Conservation (phyloP, 2,113 vertebrate species). For the Hypomesus transpacificus region DNA sequence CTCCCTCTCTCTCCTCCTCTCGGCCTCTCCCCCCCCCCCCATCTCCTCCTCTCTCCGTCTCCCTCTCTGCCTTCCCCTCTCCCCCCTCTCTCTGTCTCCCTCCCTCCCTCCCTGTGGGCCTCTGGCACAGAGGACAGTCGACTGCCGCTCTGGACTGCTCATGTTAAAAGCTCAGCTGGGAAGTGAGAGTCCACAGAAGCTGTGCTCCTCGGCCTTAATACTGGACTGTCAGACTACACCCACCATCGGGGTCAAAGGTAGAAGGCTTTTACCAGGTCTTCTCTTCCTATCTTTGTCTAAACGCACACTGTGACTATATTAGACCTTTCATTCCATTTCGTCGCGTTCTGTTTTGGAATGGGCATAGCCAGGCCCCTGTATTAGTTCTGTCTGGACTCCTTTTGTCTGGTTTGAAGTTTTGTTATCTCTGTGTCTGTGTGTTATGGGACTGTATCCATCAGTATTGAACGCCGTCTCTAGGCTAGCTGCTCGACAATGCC, state of each 20-base stretch:
- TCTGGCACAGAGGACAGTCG: constrained; percentile 35
- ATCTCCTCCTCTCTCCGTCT: constrained; percentile 14
- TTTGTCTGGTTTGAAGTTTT: no score
- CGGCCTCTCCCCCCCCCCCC: neutral
- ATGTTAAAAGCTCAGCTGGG: constrained; percentile 70
- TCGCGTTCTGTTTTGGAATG: no score
- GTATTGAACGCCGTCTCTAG: no score
- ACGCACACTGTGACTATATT: neutral
- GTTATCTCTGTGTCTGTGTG: no score
- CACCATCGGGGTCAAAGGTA: constrained; percentile 46
- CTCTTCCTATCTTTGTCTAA: neutral
- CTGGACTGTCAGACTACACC: constrained; percentile 45
- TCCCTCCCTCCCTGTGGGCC: constrained; percentile 1
- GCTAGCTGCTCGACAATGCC: neutral
- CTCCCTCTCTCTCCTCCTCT: constrained; percentile 3
- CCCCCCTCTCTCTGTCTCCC: constrained; percentile 5
- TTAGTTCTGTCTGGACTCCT: no score
- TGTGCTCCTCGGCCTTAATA: constrained; percentile 52
- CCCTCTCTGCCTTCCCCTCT: neutral
- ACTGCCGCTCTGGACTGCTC: constrained; percentile 54
- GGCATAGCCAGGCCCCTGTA: no score
- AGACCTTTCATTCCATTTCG: neutral
- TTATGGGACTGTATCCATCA: no score
- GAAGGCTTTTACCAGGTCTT: neutral
- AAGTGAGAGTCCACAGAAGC: constrained; percentile 54